These are phyloP conservation scores for Calosoma granatense DNA, from an alignment of 1,140 invertebrate genomes.

Conservation along the genomic window DNA sequence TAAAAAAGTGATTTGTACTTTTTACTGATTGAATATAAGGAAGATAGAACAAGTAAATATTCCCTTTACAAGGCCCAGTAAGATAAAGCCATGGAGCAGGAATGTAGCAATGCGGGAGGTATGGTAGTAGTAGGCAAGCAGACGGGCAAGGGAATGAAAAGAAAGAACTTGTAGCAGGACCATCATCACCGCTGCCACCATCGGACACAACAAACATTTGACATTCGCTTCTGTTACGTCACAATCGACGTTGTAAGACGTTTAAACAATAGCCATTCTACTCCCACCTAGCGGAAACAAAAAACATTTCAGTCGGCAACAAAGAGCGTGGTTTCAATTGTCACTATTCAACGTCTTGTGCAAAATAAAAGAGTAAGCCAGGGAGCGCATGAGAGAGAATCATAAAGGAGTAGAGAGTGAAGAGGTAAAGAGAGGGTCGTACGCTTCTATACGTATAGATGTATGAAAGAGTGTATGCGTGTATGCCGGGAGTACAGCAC, in stretches of 20 bases:
- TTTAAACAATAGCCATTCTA: constrained; percentile 30
- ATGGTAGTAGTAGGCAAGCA: not conserved
- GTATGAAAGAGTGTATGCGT: not conserved
- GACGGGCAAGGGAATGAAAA: not conserved
- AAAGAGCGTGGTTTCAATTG: constrained; percentile 30
- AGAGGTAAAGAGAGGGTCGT: not conserved
- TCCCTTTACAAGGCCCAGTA: too few relatives aligned
- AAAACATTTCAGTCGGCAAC: constrained; percentile 23
- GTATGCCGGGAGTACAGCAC: too few relatives aligned
- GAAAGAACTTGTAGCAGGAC: too few relatives aligned
- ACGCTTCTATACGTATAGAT: not conserved
- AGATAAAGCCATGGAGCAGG: too few relatives aligned
- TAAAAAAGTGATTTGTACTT: too few relatives aligned
- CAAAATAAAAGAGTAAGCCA: constrained; percentile 28
- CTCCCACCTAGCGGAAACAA: constrained; percentile 28
- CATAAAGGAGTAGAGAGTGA: constrained; percentile 21
- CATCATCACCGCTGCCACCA: too few relatives aligned
- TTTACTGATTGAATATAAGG: too few relatives aligned
- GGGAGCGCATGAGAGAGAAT: constrained; percentile 16
- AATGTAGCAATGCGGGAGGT: too few relatives aligned
- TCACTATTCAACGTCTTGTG: constrained; percentile 27
- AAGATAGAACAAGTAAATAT: too few relatives aligned
- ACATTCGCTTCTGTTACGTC: constrained; percentile 26
- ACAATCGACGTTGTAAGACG: constrained; percentile 27
- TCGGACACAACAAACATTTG: constrained; percentile 18